Percentiles rank a stretch among this genome's conserved stretches.
Conservation (phyloP, 1,140 invertebrate species). For the Bursaphelenchus mucronatus region DNA sequence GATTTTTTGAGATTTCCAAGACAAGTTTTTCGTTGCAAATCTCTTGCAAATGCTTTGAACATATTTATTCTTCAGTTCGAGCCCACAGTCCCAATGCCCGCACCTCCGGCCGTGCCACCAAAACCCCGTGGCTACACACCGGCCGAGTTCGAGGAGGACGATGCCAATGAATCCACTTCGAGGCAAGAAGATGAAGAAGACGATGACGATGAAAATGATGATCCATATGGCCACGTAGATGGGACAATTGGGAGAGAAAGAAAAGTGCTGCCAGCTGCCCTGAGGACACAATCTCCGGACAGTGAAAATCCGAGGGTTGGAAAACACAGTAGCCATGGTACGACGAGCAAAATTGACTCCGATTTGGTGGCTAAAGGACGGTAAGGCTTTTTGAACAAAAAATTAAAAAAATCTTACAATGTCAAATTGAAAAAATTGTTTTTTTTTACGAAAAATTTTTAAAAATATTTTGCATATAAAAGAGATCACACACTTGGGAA, state of each 20-base stretch:
- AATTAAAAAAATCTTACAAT: not conserved
- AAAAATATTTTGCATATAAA: not conserved
- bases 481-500: no score
- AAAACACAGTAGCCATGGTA: not conserved
- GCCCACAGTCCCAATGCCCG: not conserved
- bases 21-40: no score
- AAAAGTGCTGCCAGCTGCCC: conserved; percentile 51
- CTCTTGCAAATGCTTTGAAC: not conserved
- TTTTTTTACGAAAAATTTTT: conserved; percentile 4
- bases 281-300: conserved; percentile 34
- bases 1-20: no score
- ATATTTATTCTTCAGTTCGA: not conserved
- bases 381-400: conserved; percentile 26
- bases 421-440: not conserved
- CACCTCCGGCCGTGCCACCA: conserved; percentile 51
- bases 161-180: no score
- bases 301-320: conserved; percentile 13
- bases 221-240: not conserved
- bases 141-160: no score
- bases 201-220: not conserved
- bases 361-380: conserved; percentile 58
- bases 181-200: not conserved
- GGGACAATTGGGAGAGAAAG: conserved; percentile 26
- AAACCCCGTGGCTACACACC: conserved; percentile 19
- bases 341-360: conserved; percentile 46